These are phyloP conservation scores for Dryobotodes eremita DNA, from an alignment of 2,888 invertebrate species.

Conservation along the genomic window DNA sequence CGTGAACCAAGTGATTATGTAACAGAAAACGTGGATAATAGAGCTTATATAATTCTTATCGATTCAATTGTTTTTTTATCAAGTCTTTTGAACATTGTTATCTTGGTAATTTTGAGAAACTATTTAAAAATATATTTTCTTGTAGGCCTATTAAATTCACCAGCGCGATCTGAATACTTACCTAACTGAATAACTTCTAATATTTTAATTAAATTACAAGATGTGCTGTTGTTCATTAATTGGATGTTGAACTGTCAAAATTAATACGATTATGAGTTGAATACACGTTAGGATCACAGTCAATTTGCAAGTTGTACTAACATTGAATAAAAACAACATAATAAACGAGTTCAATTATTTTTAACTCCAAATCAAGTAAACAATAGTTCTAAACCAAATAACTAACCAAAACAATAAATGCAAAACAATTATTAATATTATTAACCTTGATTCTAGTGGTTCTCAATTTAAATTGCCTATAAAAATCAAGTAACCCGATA, in stretches of 20 bases:
- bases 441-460: background rate
- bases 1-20: background rate
- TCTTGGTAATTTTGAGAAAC: background rate
- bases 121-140: background rate
- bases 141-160: background rate
- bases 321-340: background rate
- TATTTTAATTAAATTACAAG: no score
- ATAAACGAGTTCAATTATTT: background rate
- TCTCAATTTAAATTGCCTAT: slow-evolving; percentile 31
- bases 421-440: background rate
- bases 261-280: background rate
- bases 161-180: background rate
- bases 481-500: slow-evolving; percentile 24
- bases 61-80: background rate
- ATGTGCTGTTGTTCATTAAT: background rate
- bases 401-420: background rate
- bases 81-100: background rate
- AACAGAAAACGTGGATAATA: slow-evolving; percentile 12
- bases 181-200: no score
- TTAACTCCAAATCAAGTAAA: background rate
- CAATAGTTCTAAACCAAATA: background rate
- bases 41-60: background rate
- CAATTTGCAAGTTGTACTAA: background rate
- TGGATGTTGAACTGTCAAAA: background rate
- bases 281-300: background rate